phyloP scores from a whole-genome alignment of 2,797 vertebrate species.

The Phoebastria nigripes region DNA sequence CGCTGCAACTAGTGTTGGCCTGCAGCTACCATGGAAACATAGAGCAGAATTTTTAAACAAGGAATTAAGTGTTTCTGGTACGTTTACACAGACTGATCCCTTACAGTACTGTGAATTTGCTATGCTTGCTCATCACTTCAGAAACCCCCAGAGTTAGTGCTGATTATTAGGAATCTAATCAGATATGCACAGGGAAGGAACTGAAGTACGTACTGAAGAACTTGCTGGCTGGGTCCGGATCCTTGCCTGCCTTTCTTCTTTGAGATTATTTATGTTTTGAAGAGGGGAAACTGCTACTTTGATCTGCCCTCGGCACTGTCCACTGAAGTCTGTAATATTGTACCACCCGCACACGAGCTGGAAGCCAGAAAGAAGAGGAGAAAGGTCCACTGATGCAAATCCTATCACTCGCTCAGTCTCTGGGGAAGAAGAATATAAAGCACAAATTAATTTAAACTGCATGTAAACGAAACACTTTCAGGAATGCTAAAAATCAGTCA shows the following conservation, averaged over 20 bases:
- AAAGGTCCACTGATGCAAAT: constrained; percentile 93
- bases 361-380: constrained; percentile 90
- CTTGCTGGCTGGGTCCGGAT: constrained; percentile 3
- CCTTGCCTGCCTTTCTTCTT: constrained; percentile 76
- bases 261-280: constrained; percentile 77
- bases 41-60: background rate
- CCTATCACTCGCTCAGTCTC: constrained; percentile 91
- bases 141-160: background rate
- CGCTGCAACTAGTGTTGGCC: fast-evolving
- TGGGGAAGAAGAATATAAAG: constrained; percentile 41
- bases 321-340: constrained; percentile 91
- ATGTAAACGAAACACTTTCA: fast-evolving
- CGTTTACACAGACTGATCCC: fast-evolving
- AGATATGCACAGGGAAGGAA: background rate
- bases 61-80: background rate
- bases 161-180: fast-evolving
- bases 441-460: fast-evolving
- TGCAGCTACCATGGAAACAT: background rate
- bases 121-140: background rate
- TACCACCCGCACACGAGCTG: constrained; percentile 95
- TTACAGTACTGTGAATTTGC: fast-evolving
- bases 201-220: background rate
- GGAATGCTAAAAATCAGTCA: background rate
- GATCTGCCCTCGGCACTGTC: constrained; percentile 92
- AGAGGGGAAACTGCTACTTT: constrained; percentile 91